Conservation (phyloP, 1,140 invertebrate species). For the Drosophila tristis region DNA sequence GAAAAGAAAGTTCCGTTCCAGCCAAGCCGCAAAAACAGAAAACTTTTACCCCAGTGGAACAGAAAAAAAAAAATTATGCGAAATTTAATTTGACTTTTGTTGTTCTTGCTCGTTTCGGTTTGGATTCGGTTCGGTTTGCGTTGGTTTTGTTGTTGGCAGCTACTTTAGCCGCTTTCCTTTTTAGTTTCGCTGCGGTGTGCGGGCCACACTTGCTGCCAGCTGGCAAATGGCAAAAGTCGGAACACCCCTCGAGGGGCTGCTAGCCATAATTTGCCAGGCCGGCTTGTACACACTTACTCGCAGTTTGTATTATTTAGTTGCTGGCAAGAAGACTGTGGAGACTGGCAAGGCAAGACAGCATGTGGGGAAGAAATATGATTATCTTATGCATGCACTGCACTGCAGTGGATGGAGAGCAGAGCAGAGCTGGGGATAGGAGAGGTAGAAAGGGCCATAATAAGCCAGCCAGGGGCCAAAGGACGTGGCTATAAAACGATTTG, state of each 20-base stretch:
- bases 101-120: conserved; percentile 30
- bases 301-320: conserved; percentile 79
- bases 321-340: conserved; percentile 4
- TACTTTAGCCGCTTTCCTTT: conserved; percentile 72
- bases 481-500: conserved; percentile 34
- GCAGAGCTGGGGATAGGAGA: not conserved
- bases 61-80: conserved; percentile 75
- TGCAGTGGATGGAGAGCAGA: conserved; percentile 26
- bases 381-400: conserved; percentile 67
- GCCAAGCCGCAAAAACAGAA: conserved; percentile 80
- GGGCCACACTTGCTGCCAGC: conserved; percentile 50
- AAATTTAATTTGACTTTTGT: conserved; percentile 82
- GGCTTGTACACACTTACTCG: conserved; percentile 65
- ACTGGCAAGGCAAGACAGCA: not conserved
- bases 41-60: conserved; percentile 48
- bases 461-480: conserved; percentile 39
- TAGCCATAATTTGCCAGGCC: conserved; percentile 76
- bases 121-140: not conserved
- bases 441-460: conserved; percentile 25
- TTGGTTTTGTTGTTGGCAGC: conserved; percentile 48
- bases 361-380: conserved; percentile 68
- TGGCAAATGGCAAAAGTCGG: conserved; percentile 62
- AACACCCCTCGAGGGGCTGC: conserved; percentile 12
- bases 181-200: conserved; percentile 38
- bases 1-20: conserved; percentile 57